Conservation (phyloP, 2,888 invertebrate species). For the Drosophila greeni region DNA sequence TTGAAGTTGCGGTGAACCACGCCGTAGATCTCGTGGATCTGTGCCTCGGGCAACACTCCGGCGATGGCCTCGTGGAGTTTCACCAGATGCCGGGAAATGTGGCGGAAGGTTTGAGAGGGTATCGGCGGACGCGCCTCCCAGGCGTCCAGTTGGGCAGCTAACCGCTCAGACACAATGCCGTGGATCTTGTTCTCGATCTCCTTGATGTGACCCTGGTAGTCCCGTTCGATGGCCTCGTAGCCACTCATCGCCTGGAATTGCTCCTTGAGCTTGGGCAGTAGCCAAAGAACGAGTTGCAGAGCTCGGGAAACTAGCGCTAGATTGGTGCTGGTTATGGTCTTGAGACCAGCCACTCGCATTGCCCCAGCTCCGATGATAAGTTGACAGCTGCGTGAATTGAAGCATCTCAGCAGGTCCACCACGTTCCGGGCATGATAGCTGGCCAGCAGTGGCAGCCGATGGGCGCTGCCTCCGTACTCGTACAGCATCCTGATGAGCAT, state of each 20-base stretch:
- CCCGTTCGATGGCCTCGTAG: slow-evolving; percentile 87
- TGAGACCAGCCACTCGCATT: slow-evolving; percentile 93
- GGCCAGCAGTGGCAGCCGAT: slow-evolving; percentile 88
- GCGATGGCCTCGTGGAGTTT: slow-evolving; percentile 95
- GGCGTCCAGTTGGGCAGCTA: slow-evolving; percentile 87
- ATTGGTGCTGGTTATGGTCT: slow-evolving; percentile 96
- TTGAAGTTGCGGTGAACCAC: slow-evolving; percentile 92
- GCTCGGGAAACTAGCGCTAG: slow-evolving; percentile 92
- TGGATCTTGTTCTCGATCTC: slow-evolving; percentile 96
- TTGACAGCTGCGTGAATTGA: slow-evolving; percentile 94
- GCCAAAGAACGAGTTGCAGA: slow-evolving; percentile 88
- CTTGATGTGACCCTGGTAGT: slow-evolving; percentile 92
- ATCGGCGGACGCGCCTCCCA: slow-evolving; percentile 98
- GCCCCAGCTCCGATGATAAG: slow-evolving; percentile 98
- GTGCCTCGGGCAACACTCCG: slow-evolving; percentile 88
- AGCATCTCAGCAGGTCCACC: slow-evolving; percentile 91
- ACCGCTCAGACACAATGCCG: slow-evolving; percentile 91
- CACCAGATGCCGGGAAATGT: slow-evolving; percentile 91
- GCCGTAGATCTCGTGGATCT: slow-evolving; percentile 87
- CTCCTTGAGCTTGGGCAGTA: slow-evolving; percentile 85
- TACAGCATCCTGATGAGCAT: slow-evolving; percentile 93
- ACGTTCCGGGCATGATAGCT: slow-evolving; percentile 90
- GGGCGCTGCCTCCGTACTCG: slow-evolving; percentile 92
- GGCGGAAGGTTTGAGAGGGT: slow-evolving; percentile 93
- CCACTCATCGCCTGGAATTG: slow-evolving; percentile 83